Evolutionary conservation across 2,797 vertebrate species (phyloP).

Genomic region (Microhierax caerulescens): DNA sequence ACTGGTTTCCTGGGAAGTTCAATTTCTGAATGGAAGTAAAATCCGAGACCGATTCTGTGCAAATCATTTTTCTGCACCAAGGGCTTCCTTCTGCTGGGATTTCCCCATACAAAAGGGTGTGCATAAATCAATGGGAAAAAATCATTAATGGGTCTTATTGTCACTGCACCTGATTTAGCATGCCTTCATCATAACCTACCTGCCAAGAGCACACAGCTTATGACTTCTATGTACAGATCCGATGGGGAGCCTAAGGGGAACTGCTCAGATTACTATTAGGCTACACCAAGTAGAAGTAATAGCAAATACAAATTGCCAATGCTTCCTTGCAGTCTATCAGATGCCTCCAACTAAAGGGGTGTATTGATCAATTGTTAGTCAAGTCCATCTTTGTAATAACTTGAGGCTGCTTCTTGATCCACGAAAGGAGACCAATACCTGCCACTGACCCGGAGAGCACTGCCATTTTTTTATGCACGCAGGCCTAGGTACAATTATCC

Average conservation of each 20-base stretch:
- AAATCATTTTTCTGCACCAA: not conserved
- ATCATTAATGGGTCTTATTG: not conserved
- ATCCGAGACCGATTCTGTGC: not conserved
- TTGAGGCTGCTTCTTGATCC: not conserved
- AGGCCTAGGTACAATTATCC: not conserved
- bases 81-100: not conserved
- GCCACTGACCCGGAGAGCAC: not conserved
- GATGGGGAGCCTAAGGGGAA: not conserved
- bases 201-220: not conserved
- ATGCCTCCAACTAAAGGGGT: not conserved
- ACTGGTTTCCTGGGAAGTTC: not conserved
- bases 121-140: not conserved
- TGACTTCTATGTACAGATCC: not conserved
- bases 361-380: not conserved
- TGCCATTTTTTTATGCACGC: not conserved
- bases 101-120: not conserved
- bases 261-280: not conserved
- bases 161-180: not conserved
- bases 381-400: not conserved
- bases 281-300: not conserved
- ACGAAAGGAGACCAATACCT: not conserved
- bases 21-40: not conserved
- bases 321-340: not conserved
- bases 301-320: not conserved
- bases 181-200: not conserved